Evolutionary conservation across 2,113 vertebrate genomes (phyloP), one percentile per base, ranked within the genome.

Genomic region (Sinocyclocheilus anophthalmus): DNA sequence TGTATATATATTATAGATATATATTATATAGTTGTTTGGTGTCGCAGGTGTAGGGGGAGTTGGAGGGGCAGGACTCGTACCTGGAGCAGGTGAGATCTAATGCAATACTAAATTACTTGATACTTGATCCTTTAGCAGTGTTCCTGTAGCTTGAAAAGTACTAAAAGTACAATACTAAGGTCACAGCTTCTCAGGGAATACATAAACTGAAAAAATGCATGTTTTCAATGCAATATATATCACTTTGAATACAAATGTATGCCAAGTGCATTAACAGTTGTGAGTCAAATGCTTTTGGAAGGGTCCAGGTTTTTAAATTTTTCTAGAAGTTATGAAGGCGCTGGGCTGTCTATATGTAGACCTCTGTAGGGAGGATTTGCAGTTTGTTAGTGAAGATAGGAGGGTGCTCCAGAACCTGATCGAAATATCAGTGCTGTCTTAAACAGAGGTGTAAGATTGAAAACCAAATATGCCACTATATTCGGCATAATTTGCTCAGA

Each of bases 11-110:
- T 16, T 61, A 11, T 30, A 30, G 1, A 30, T 30, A 30, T 30
- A 30, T 30, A 30, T 30, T 30, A 30, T 30, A 30, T 30, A 26
- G 1, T 26, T 26, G 26, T 26, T 26, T 26, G 20, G 10, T 16
- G 57, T 67, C 13, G 42, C 72, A 37, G 86, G 86, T 70, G 81
- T 70, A 14, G 86, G 85, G 12, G 84, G 84, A 16, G 77, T 86
- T 22, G 84, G 78, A 16, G 79, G 83, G 20, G 82, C 30, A 83
- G 81, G 73, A 84, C 86, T 90, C 81, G 90, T 91, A 88, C 75
- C 76, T 79, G 91, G 89, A 87, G 90, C 85, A 91, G 92, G 93
- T 86, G 70, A 76, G 55, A 7, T 42, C 13, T 50, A 24, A 55
- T 77, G 45, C 48, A 26, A 77, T 10, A 4, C 48, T 10, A 10